phyloP scores from a whole-genome alignment of 2,797 vertebrate species.

The Microctenopoma stevenorrisi region DNA sequence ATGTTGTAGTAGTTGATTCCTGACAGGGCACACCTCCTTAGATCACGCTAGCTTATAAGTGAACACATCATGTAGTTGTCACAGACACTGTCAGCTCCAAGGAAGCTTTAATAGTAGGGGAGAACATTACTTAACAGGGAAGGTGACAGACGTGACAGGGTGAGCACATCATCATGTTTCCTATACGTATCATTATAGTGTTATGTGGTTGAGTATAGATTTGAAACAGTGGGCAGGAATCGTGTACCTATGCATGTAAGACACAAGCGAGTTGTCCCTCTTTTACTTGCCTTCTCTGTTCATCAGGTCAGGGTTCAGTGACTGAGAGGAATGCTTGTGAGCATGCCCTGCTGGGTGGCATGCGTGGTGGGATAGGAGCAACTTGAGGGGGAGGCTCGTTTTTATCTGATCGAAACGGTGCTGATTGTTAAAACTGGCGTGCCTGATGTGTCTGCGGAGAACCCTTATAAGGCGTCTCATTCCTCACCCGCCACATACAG shows the following conservation, averaged over 20 bases:
- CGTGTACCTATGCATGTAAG: conserved; percentile 28
- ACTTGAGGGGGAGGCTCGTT: conserved; percentile 56
- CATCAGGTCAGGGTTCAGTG: conserved; percentile 75
- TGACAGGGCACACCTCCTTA: conserved; percentile 27
- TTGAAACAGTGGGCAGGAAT: conserved; percentile 24
- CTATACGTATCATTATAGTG: neutral
- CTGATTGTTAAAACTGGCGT: conserved; percentile 67
- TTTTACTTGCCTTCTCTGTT: conserved; percentile 35
- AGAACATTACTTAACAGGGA: conserved; percentile 11
- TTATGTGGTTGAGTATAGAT: conserved; percentile 7
- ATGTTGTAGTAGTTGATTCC: conserved; percentile 26
- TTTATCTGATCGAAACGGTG: conserved; percentile 80
- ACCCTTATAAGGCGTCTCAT: conserved; percentile 64
- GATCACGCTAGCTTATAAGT: conserved; percentile 39
- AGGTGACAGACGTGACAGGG: conserved; percentile 12
- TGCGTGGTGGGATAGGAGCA: conserved; percentile 58
- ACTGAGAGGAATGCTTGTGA: conserved; percentile 81
- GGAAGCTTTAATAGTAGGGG: conserved; percentile 4
- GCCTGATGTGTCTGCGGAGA: conserved; percentile 45
- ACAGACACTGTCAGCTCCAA: conserved; percentile 42
- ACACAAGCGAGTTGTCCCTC: conserved; percentile 28
- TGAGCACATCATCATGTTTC: neutral
- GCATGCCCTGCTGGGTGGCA: conserved; percentile 73
- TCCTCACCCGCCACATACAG: conserved; percentile 27
- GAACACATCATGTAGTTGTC: conserved; percentile 41